Conservation (phyloP, 2,797 vertebrate species). For the Danio albolineatus region DNA sequence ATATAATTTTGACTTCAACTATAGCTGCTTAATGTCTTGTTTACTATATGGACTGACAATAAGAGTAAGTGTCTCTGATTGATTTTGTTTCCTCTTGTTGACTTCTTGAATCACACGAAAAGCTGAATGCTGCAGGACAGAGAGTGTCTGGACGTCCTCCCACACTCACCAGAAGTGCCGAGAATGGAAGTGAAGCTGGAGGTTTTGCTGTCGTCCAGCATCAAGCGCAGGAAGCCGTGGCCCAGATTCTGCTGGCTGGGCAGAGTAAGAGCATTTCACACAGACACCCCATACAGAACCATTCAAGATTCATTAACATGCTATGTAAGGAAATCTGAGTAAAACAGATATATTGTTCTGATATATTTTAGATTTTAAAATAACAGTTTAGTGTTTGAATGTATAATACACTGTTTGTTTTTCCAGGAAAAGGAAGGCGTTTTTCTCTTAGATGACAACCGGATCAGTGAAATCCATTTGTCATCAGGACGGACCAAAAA, state of each 20-base stretch:
- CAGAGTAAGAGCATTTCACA: constrained; percentile 75
- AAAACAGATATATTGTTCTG: too few species aligned
- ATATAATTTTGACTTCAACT: too few species aligned
- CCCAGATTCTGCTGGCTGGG: constrained; percentile 93
- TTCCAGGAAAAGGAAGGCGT: constrained; percentile 90
- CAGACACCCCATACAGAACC: too few species aligned
- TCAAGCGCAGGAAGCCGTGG: constrained; percentile 94
- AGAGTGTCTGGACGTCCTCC: not conserved
- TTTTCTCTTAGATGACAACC: constrained; percentile 90
- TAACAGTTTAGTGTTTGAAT: too few species aligned
- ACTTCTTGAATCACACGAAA: too few species aligned
- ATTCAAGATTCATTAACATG: too few species aligned
- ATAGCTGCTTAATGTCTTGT: not conserved
- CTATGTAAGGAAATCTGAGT: too few species aligned
- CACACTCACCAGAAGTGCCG: constrained; percentile 27
- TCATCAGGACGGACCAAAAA: constrained; percentile 90
- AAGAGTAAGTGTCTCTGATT: not conserved
- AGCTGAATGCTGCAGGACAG: not conserved
- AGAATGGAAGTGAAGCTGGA: constrained; percentile 91
- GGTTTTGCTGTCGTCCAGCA: constrained; percentile 88
- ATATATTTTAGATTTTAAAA: too few species aligned
- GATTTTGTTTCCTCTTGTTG: not conserved
- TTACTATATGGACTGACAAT: constrained; percentile 4
- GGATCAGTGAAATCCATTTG: constrained; percentile 91
- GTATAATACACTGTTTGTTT: not conserved